Conservation (phyloP, 2,888 invertebrate genomes). For the Phyto melanocephala region DNA sequence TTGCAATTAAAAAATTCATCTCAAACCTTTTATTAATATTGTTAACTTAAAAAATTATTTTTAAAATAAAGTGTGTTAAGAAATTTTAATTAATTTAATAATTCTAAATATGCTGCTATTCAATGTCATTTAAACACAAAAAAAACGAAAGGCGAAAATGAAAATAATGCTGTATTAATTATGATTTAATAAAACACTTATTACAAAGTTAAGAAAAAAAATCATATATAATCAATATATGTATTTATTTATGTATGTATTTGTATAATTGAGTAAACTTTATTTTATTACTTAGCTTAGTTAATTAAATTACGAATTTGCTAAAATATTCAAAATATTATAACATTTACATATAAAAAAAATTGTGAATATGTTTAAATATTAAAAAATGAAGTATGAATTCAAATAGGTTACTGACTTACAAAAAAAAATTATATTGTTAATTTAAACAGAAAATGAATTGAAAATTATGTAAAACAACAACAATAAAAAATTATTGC, state of each 20-base stretch:
- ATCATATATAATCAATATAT: constrained; percentile 29
- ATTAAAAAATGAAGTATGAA: constrained; percentile 15
- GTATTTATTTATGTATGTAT: constrained; percentile 28
- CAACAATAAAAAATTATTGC: constrained; percentile 10
- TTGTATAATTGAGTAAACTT: constrained; percentile 4
- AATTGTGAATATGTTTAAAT: constrained; percentile 14
- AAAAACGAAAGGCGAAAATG: not conserved
- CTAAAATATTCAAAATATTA: constrained; percentile 19
- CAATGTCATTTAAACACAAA: constrained; percentile 17
- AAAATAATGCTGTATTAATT: not conserved
- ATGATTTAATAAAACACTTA: constrained; percentile 9
- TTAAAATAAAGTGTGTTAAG: not conserved
- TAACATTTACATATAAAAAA: constrained; percentile 1
- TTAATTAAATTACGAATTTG: constrained; percentile 37
- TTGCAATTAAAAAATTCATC: too few relatives aligned
- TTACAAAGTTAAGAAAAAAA: constrained; percentile 1
- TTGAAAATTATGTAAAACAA: not conserved
- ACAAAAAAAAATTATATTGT: constrained; percentile 4
- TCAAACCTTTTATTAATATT: too few relatives aligned
- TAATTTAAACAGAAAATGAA: not conserved
- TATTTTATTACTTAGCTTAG: constrained; percentile 40
- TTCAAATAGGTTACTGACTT: constrained; percentile 26
- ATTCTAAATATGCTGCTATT: not conserved
- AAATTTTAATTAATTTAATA: not conserved
- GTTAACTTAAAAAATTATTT: too few relatives aligned